phyloP scores from a whole-genome alignment of 2,113 vertebrate species.

The Gymnorhina tibicen region DNA sequence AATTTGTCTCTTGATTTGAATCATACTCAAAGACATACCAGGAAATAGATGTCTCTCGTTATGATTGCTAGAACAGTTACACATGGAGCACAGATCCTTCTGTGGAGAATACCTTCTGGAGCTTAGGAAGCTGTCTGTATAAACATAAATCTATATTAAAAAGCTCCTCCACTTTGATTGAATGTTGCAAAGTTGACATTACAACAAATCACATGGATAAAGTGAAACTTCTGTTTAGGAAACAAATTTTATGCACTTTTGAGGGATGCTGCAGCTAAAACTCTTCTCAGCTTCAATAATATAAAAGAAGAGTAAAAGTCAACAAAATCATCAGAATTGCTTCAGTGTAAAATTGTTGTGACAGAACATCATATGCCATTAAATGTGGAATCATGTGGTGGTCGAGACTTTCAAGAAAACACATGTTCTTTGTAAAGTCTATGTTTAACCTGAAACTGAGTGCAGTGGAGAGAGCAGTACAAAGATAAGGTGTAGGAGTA shows the following conservation, averaged over 20 bases:
- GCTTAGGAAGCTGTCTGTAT: not conserved
- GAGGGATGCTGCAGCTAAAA: not conserved
- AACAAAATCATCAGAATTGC: not conserved
- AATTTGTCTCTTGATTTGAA: not conserved
- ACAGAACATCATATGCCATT: not conserved
- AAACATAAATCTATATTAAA: not conserved
- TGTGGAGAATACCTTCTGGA: not conserved
- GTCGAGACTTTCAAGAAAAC: not conserved
- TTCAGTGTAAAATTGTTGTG: not conserved
- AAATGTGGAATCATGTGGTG: fast-evolving
- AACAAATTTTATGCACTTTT: not conserved
- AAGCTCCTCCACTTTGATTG: fast-evolving
- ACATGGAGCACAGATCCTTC: not conserved
- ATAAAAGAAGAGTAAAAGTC: not conserved
- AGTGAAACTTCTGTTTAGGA: not conserved
- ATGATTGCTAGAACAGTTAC: not conserved
- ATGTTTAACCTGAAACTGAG: not conserved
- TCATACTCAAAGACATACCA: not conserved
- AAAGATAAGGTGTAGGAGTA: not conserved
- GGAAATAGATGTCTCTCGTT: not conserved
- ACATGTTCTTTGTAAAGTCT: not conserved
- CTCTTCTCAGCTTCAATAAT: not conserved
- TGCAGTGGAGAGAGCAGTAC: not conserved
- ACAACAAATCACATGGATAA: not conserved
- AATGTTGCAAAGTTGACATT: not conserved